Conservation (phyloP, 1,140 invertebrate species). For the Dreissena rostriformis region DNA sequence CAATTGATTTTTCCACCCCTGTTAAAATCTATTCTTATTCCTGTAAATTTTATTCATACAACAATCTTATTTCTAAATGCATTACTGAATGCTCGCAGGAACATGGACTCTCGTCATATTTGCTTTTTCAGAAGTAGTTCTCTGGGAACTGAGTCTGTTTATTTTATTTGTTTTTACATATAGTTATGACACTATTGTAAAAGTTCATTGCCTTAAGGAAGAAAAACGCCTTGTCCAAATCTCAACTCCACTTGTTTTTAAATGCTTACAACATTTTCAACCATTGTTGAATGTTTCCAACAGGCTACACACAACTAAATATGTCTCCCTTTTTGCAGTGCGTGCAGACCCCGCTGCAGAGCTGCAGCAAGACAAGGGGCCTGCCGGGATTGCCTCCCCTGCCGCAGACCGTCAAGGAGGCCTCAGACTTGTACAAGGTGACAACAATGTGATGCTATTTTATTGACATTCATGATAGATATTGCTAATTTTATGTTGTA, state of each 20-base stretch:
- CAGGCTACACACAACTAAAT: neutral
- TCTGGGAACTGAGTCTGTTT: neutral
- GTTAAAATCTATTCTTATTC: too few relatives aligned
- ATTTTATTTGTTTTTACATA: neutral
- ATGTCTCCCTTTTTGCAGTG: slow-evolving; percentile 60
- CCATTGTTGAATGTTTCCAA: neutral
- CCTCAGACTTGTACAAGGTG: slow-evolving; percentile 80
- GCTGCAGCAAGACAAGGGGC: slow-evolving; percentile 76
- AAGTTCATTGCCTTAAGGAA: too few relatives aligned
- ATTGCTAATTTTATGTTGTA: neutral
- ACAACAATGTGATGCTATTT: too few relatives aligned
- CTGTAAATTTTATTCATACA: too few relatives aligned
- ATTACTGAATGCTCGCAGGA: too few relatives aligned
- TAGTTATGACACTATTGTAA: neutral
- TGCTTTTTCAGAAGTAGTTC: too few relatives aligned
- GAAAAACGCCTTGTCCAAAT: neutral
- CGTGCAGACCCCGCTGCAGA: slow-evolving; percentile 74
- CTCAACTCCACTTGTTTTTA: neutral
- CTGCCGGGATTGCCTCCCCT: slow-evolving; percentile 79
- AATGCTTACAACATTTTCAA: neutral
- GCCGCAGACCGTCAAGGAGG: slow-evolving; percentile 72
- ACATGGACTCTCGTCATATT: too few relatives aligned
- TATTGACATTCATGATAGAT: too few relatives aligned
- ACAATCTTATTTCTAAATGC: too few relatives aligned
- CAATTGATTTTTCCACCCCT: too few relatives aligned